A percentile compares a stretch with the other conserved stretches of the same genome.
Conservation (phyloP, 2,113 vertebrate species). For the Pyrgilauda ruficollis region DNA sequence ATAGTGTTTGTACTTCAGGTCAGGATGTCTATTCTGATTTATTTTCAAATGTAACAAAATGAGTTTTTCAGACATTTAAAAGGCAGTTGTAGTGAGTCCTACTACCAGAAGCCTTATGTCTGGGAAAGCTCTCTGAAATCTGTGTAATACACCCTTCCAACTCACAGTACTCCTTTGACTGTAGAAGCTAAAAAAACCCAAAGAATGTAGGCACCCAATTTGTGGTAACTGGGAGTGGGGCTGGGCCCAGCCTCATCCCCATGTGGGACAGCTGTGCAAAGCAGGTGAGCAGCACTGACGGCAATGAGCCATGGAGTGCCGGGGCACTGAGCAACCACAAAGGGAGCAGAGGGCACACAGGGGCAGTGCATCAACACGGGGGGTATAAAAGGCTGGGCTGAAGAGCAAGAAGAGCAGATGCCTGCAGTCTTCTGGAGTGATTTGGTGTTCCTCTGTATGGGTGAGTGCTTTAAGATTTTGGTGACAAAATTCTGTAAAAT, state of each 20-base stretch:
- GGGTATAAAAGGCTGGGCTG: neutral
- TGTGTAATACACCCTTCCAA: neutral
- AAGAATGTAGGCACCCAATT: neutral
- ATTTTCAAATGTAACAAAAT: neutral
- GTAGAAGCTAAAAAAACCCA: neutral
- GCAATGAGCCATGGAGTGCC: neutral
- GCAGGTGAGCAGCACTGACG: neutral
- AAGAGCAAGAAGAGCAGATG: neutral
- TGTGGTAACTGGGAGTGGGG: neutral
- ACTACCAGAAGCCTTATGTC: neutral
- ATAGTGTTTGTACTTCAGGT: neutral
- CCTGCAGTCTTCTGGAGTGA: neutral
- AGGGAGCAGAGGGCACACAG: neutral
- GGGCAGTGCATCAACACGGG: neutral
- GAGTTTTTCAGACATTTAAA: neutral
- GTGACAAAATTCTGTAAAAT: neutral
- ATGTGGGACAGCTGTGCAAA: fast-evolving
- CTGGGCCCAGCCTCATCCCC: too few relatives aligned
- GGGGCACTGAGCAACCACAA: neutral
- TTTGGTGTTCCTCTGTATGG: neutral
- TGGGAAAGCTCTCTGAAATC: neutral
- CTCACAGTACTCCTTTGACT: neutral
- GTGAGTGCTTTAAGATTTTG: neutral
- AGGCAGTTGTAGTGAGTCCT: neutral
- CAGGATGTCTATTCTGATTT: neutral